phyloP scores from a whole-genome alignment of 2,113 vertebrate genomes.

The Macaca nemestrina region DNA sequence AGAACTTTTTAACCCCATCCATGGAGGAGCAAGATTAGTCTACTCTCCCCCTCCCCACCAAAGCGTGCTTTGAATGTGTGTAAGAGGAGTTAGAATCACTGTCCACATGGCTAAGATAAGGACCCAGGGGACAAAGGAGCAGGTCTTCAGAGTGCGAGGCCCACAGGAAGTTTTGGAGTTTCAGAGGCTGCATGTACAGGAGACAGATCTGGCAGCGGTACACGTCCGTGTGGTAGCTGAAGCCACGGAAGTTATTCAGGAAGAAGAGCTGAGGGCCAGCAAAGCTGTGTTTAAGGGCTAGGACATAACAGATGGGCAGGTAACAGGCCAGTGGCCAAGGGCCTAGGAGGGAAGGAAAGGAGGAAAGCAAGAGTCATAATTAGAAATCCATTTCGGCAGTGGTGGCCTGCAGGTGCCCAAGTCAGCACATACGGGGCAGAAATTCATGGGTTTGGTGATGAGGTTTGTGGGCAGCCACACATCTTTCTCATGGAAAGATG shows the following conservation, averaged over 20 bases:
- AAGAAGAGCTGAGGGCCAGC: neutral
- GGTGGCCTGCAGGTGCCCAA: fast-evolving
- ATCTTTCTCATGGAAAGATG: conserved; percentile 58
- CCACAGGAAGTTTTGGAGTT: neutral
- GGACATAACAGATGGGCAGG: neutral
- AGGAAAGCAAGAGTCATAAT: neutral
- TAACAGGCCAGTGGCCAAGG: neutral
- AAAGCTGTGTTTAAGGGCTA: neutral
- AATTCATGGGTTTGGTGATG: neutral
- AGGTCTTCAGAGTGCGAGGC: neutral
- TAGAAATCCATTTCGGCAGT: neutral
- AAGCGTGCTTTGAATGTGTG: neutral
- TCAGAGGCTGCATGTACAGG: neutral
- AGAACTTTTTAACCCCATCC: neutral
- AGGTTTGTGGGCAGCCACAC: conserved; percentile 11
- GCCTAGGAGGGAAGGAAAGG: neutral
- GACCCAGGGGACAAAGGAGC: neutral
- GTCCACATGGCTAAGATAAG: neutral
- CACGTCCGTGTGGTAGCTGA: neutral
- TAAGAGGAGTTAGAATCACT: neutral
- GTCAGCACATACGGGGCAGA: fast-evolving
- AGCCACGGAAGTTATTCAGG: neutral
- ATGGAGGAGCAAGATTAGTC: neutral
- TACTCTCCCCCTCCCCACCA: neutral
- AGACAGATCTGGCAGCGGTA: neutral